Percentiles rank a stretch among this genome's conserved stretches.
Conservation (phyloP, 2,113 vertebrate genomes). For the Channa argus region DNA sequence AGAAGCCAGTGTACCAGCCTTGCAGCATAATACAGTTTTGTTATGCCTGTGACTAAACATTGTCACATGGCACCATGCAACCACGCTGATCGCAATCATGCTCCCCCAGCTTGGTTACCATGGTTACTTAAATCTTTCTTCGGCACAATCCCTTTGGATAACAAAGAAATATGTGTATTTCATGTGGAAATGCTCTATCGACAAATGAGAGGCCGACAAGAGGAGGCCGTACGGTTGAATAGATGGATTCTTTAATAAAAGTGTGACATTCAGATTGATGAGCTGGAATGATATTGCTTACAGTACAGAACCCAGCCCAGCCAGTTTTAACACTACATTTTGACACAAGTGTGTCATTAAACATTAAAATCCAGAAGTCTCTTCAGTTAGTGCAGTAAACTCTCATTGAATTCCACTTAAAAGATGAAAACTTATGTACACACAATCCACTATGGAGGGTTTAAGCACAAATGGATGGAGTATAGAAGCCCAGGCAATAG, state of each 20-base stretch:
- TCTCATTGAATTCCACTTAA: slow-evolving; percentile 63
- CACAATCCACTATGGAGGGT: slow-evolving; percentile 47
- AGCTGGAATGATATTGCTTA: slow-evolving; percentile 68
- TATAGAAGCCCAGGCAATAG: slow-evolving; percentile 42
- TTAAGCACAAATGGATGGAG: slow-evolving; percentile 38
- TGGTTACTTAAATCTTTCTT: slow-evolving; percentile 45
- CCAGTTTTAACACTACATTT: slow-evolving; percentile 17
- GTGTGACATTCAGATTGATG: slow-evolving; percentile 60
- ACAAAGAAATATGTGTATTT: neutral
- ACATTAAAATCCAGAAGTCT: slow-evolving; percentile 17
- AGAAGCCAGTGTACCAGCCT: neutral
- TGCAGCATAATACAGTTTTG: slow-evolving; percentile 23
- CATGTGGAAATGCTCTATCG: neutral
- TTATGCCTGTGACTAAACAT: slow-evolving; percentile 26
- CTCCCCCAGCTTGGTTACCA: slow-evolving; percentile 33
- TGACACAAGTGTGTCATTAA: slow-evolving; percentile 16
- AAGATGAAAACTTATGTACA: slow-evolving; percentile 32
- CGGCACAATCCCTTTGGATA: slow-evolving; percentile 16
- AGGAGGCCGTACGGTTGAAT: slow-evolving; percentile 59
- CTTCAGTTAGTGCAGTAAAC: slow-evolving; percentile 24
- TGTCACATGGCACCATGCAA: slow-evolving; percentile 44
- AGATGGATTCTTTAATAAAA: slow-evolving; percentile 78
- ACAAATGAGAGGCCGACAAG: slow-evolving; percentile 16
- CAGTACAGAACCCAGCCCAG: slow-evolving; percentile 54
- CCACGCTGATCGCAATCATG: slow-evolving; percentile 43